Evolutionary conservation across 30 jellyfish, hydroid and myxozoan species (phyloP).

Genomic region (Nemopilema nomurai): DNA sequence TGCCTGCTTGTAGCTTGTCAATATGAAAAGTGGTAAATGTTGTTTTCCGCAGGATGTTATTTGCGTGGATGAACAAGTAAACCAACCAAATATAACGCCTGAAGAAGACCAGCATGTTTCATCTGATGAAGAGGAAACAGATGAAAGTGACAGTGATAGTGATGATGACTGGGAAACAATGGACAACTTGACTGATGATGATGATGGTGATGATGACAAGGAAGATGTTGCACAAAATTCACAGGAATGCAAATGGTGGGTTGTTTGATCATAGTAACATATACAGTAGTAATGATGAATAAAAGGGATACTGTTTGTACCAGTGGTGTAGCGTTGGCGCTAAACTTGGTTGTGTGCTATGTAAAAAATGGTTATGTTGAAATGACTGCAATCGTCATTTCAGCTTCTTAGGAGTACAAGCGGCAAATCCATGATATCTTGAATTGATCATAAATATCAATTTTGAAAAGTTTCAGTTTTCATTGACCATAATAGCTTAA

Average conservation of each 20-base stretch:
- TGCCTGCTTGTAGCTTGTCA: constrained; percentile 20
- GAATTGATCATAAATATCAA: no score
- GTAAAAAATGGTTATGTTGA: no score
- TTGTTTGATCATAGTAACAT: constrained; percentile 15
- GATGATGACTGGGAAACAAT: constrained; percentile 19
- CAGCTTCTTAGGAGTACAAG: no score
- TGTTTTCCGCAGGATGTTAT: constrained; percentile 17
- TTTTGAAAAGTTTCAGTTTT: neutral
- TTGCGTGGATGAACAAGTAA: constrained; percentile 20
- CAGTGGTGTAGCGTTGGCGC: no score
- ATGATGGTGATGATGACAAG: constrained; percentile 14
- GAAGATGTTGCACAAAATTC: constrained; percentile 20
- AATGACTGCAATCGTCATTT: no score
- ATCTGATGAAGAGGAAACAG: constrained; percentile 21
- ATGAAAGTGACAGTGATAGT: constrained; percentile 14
- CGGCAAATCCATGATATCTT: no score
- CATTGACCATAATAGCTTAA: neutral
- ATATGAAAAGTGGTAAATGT: constrained; percentile 14
- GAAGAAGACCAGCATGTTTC: constrained; percentile 22
- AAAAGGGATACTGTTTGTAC: no score
- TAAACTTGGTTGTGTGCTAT: no score
- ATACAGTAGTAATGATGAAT: constrained; percentile 18
- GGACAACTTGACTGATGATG: constrained; percentile 18
- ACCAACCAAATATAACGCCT: neutral
- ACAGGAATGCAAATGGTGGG: constrained; percentile 21